Evolutionary conservation across 2,113 vertebrate genomes (phyloP).

Genomic region (Microcebus ravelobensis): DNA sequence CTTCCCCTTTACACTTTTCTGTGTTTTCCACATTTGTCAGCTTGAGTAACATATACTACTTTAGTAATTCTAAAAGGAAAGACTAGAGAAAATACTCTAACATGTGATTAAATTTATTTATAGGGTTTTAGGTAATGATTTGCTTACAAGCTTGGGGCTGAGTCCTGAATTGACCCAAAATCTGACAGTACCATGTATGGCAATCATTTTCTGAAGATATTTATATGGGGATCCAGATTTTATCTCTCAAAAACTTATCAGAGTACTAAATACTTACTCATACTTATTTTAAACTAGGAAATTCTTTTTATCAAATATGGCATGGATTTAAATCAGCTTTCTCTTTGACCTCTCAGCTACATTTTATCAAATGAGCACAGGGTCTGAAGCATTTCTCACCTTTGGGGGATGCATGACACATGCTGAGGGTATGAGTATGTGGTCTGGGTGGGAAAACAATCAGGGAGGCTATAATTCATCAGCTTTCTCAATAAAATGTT

Average conservation of each 20-base stretch:
- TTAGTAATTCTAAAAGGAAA: not conserved
- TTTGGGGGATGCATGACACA: not conserved
- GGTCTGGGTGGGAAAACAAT: not conserved
- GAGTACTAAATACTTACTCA: not conserved
- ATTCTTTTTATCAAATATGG: not conserved
- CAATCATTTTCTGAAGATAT: not conserved
- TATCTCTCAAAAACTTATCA: not conserved
- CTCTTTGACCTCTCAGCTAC: not conserved
- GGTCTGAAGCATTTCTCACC: not conserved
- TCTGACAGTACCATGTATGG: not conserved
- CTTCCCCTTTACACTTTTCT: not conserved
- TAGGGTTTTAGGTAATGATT: not conserved
- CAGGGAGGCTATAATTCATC: not conserved
- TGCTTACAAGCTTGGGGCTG: not conserved
- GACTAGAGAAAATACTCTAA: not conserved
- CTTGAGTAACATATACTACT: not conserved
- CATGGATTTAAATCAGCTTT: not conserved
- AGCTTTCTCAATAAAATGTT: not conserved
- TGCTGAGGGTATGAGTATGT: not conserved
- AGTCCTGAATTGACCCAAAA: not conserved
- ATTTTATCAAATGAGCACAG: not conserved
- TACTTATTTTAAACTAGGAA: constrained; percentile 7
- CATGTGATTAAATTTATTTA: not conserved
- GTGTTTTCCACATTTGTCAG: not conserved
- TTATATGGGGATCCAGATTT: not conserved